phyloP scores from a whole-genome alignment of 2,797 vertebrate genomes.

The Cheirogaleus major region DNA sequence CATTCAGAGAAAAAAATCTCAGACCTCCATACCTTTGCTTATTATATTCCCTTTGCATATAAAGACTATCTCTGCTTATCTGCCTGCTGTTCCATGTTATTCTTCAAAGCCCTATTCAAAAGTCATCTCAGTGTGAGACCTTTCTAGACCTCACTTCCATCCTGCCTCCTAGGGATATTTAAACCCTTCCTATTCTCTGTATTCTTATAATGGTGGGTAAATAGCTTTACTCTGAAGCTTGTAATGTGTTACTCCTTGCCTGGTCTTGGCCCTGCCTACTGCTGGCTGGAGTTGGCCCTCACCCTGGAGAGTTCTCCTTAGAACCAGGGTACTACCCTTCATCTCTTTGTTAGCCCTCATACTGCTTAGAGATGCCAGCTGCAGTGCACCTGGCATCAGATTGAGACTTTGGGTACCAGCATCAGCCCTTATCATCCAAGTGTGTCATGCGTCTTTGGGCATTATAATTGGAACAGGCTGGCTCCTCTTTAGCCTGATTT shows the following conservation, averaged over 20 bases:
- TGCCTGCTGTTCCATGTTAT: not conserved
- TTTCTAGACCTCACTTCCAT: not conserved
- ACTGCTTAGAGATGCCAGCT: not conserved
- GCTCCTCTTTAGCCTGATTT: not conserved
- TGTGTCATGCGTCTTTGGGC: not conserved
- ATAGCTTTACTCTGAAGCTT: not conserved
- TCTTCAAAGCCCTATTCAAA: not conserved
- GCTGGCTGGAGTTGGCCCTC: not conserved
- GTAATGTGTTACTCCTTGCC: not conserved
- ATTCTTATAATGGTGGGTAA: not conserved
- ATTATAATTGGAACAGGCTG: not conserved
- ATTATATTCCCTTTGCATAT: not conserved
- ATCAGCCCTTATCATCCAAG: not conserved
- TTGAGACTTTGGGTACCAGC: not conserved
- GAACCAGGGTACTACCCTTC: not conserved
- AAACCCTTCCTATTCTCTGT: not conserved
- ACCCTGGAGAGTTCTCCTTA: not conserved
- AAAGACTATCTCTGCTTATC: not conserved
- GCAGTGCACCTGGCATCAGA: not conserved
- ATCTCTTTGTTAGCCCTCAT: not conserved
- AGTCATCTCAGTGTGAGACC: not conserved
- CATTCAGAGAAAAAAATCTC: not conserved
- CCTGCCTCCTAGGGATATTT: not conserved
- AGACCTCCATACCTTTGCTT: not conserved
- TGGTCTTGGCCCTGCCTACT: not conserved